These are phyloP conservation scores for Dioctria linearis DNA, from an alignment of 2,888 invertebrate genomes.

Conservation along the genomic window DNA sequence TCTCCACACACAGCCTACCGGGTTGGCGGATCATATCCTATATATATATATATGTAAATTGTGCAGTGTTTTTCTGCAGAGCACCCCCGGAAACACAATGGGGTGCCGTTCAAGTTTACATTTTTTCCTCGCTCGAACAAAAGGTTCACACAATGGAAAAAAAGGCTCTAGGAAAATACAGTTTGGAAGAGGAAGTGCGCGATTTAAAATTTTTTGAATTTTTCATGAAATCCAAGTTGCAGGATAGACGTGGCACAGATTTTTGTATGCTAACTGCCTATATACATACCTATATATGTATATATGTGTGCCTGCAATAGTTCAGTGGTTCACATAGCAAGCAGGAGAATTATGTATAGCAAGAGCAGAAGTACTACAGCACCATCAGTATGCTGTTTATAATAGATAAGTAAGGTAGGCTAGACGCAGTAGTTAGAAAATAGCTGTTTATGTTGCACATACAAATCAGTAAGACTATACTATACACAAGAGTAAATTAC, in stretches of 20 bases:
- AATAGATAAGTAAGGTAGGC: no score
- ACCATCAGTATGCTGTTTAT: background rate
- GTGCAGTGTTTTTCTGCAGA: constrained; percentile 4
- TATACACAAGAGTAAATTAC: constrained; percentile 28
- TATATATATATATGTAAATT: constrained; percentile 9
- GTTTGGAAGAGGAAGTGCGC: constrained; percentile 47
- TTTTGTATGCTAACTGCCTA: background rate
- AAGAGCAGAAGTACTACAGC: background rate
- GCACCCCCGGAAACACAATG: constrained; percentile 39
- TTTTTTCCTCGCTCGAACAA: constrained; percentile 50
- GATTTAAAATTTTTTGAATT: constrained; percentile 46
- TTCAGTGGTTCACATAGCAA: constrained; percentile 8
- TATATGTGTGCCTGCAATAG: constrained; percentile 6
- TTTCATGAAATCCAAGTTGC: constrained; percentile 46
- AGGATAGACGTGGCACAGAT: constrained; percentile 5
- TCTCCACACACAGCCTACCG: background rate
- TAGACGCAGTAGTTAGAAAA: no score
- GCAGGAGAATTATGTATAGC: background rate
- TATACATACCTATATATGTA: background rate
- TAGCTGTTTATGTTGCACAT: no score
- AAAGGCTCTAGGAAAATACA: constrained; percentile 48
- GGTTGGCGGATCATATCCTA: background rate
- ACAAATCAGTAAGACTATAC: no score
- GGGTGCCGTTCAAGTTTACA: constrained; percentile 47
- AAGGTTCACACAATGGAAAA: constrained; percentile 29